Conservation (phyloP, 2,888 invertebrate genomes). For the Spodoptera picta region DNA sequence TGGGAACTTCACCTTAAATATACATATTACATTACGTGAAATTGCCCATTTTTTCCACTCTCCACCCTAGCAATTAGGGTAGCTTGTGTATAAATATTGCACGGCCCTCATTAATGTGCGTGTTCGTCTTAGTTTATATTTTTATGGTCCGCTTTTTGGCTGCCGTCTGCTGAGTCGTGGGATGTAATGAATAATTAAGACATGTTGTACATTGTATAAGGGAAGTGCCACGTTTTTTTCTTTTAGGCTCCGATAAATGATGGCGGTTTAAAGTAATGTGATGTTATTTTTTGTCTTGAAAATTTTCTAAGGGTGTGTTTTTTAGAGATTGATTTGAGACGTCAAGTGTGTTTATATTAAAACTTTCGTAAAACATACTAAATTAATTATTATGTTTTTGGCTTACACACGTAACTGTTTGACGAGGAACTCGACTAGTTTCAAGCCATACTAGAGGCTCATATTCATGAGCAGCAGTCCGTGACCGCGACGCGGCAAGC, state of each 20-base stretch:
- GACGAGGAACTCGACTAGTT: too few species aligned
- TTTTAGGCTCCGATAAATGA: constrained; percentile 61
- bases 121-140: constrained; percentile 86
- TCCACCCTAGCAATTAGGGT: constrained; percentile 89
- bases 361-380: too few species aligned
- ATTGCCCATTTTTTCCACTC: constrained; percentile 89
- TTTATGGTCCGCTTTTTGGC: constrained; percentile 81
- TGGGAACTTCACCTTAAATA: constrained; percentile 86
- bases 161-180: constrained; percentile 75
- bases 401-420: too few species aligned
- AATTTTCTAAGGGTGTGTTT: neutral
- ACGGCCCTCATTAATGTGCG: constrained; percentile 87
- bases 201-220: constrained; percentile 68
- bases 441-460: too few species aligned
- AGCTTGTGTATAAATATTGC: constrained; percentile 88
- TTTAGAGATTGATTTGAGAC: constrained; percentile 5
- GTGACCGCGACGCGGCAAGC: too few species aligned
- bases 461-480: too few species aligned
- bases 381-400: too few species aligned
- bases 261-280: constrained; percentile 55
- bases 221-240: constrained; percentile 70
- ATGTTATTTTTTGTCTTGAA: constrained; percentile 5
- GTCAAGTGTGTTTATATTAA: too few species aligned
- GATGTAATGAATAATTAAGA: constrained; percentile 87
- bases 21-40: constrained; percentile 89